Evolutionary conservation across 2,113 vertebrate genomes (phyloP).

Genomic region (Trinectes maculatus): DNA sequence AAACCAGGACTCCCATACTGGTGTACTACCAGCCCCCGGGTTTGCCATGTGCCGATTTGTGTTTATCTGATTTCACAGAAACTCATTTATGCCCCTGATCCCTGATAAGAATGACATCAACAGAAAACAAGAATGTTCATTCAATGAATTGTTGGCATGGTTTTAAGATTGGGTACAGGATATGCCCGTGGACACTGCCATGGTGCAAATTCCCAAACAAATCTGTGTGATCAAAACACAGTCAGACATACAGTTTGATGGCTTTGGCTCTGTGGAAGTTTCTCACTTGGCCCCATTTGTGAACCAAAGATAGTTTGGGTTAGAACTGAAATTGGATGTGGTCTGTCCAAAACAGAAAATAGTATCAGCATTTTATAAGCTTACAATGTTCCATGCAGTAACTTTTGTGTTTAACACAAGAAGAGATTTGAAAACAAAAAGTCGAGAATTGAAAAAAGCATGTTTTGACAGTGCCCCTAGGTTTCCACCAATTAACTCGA

Average conservation of each 20-base stretch:
- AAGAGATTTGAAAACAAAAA: not conserved
- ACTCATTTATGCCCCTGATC: not conserved
- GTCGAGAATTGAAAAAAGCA: not conserved
- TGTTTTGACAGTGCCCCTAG: not conserved
- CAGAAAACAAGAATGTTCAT: conserved; percentile 5
- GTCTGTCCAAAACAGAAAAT: not conserved
- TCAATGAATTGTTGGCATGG: not conserved
- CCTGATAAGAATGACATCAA: not conserved
- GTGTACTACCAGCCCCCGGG: conserved; percentile 10
- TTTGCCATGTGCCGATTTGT: conserved; percentile 9
- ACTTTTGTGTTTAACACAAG: not conserved
- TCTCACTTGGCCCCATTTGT: no score
- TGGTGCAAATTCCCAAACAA: not conserved
- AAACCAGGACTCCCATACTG: conserved; percentile 2
- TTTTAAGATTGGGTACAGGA: not conserved
- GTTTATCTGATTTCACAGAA: conserved; percentile 14
- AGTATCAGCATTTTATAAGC: not conserved
- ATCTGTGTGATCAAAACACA: not conserved
- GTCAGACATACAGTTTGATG: not conserved
- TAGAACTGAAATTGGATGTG: not conserved
- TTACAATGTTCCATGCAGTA: not conserved
- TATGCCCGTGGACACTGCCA: not conserved
- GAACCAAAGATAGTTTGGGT: not conserved
- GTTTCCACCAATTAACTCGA: not conserved
- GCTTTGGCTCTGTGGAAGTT: not conserved